Percentiles rank a stretch among this genome's conserved stretches.
Evolutionary conservation across 37 sponge, comb jelly and placozoan species (phyloP).

Genomic region (Lycopodina hypogea): DNA sequence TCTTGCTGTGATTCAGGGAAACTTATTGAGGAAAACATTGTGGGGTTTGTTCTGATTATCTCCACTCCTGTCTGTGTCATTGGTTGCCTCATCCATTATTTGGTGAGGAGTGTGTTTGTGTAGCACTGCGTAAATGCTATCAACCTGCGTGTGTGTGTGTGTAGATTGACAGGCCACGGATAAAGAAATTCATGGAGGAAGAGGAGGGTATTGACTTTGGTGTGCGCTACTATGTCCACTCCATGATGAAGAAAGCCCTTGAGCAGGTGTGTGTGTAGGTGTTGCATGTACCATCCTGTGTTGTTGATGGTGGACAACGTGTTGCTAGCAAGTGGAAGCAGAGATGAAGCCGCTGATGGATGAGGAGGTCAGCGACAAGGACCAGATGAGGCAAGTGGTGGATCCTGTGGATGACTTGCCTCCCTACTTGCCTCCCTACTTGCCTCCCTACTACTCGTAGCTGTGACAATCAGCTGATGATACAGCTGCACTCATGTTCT

Average conservation of each 20-base stretch:
- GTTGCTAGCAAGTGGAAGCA: too few relatives aligned
- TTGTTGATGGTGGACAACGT: too few relatives aligned
- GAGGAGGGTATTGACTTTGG: not conserved
- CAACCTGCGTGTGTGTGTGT: not conserved
- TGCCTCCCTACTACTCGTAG: too few relatives aligned
- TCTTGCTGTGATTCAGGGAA: not conserved
- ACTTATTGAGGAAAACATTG: conserved; percentile 30
- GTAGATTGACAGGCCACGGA: not conserved
- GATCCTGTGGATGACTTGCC: too few relatives aligned
- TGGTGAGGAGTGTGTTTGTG: conserved; percentile 7
- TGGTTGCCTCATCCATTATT: conserved; percentile 8
- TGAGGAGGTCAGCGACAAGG: too few relatives aligned
- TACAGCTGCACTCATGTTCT: too few relatives aligned
- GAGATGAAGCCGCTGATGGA: too few relatives aligned
- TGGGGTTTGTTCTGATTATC: conserved; percentile 32
- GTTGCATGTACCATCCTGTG: too few relatives aligned
- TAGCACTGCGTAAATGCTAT: not conserved
- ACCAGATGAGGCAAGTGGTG: too few relatives aligned
- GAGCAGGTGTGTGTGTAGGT: not conserved
- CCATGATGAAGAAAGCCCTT: not conserved
- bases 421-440: too few relatives aligned
- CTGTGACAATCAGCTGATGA: too few relatives aligned
- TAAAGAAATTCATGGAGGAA: not conserved
- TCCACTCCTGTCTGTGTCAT: not conserved
- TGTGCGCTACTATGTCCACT: not conserved